Evolutionary conservation across 92 coral and sea anemone species (phyloP), one percentile per base, ranked within the genome.

Genomic region (Palythoa grandis): DNA sequence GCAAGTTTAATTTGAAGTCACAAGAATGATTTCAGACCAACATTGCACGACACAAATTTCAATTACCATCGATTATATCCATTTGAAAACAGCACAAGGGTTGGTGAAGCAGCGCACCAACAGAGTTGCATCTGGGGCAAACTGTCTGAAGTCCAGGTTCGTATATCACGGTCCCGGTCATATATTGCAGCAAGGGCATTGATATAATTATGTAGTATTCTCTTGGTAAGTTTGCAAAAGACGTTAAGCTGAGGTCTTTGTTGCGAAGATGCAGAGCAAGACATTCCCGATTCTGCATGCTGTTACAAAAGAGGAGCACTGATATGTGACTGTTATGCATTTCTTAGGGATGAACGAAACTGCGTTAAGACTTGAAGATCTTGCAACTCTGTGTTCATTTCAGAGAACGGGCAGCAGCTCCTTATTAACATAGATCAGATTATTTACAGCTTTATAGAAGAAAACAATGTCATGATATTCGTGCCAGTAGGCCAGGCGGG

Each of bases 311-410:
- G 76, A 83, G 19, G 88, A 83, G 48, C 83, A 77, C 69, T 79
- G 86, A 79, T 78, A 78, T 52, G 89, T 78, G 54, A 77, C 71
- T 29, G 87, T 78, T 80, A 82, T 89, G 66, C 92, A 77, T 86
- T 61, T 82, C 74, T 40, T 78, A 54, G 88, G 82, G 76, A 85
- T 80, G 85, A 69, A 79, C 73, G 88, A 77, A 72, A 75, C 76
- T 61, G 82, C 63, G 54, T 72, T 85, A 73, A 69, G 70, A 57
- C 79, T 83, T 50, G 82, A 77, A 22, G 92, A 77, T 70, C 83
- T 43, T 68, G 88, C 84, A 37, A 57, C 61, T 83, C 88, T 89
- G 9, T 47, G 61, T 76, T 54, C 53, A 43, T 68, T 66, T 68
- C 83, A n/a, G 67, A 56, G 52, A 25, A 80, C 88, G 38, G 86